Evolutionary conservation across 2,888 invertebrate species (phyloP).

Genomic region (Leptopilina drosophilae): DNA sequence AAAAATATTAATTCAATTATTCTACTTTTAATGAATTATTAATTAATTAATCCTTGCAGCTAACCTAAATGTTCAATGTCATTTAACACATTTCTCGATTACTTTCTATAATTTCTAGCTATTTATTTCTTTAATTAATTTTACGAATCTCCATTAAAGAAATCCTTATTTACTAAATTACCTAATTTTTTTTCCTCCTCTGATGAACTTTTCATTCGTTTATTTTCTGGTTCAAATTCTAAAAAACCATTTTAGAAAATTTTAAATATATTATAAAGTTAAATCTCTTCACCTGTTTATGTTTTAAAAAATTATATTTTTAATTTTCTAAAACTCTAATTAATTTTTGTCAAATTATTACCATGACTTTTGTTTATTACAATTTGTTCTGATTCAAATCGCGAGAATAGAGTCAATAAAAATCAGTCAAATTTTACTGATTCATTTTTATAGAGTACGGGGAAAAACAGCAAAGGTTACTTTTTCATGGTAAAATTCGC

Average conservation of each 20-base stretch:
- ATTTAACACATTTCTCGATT: background rate
- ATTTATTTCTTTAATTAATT: background rate
- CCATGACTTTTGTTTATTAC: constrained; percentile 1
- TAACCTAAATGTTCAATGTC: background rate
- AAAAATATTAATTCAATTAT: background rate
- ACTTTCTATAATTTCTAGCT: background rate
- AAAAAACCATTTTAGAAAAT: background rate
- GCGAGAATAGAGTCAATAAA: no score
- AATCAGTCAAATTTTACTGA: no score
- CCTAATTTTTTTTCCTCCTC: no score
- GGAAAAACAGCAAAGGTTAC: no score
- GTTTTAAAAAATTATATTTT: background rate
- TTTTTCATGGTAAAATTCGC: no score
- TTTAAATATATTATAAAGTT: background rate
- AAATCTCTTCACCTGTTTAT: background rate
- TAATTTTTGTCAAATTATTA: background rate
- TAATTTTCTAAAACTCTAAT: background rate
- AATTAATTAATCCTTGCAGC: background rate
- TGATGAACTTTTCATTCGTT: no score
- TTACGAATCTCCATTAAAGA: no score
- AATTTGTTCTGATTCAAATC: background rate
- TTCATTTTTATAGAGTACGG: no score
- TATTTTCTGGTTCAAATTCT: no score
- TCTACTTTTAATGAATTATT: no score
- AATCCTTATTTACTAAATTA: no score